Conservation (phyloP, 1,140 invertebrate species). For the Drosophila azteca region DNA sequence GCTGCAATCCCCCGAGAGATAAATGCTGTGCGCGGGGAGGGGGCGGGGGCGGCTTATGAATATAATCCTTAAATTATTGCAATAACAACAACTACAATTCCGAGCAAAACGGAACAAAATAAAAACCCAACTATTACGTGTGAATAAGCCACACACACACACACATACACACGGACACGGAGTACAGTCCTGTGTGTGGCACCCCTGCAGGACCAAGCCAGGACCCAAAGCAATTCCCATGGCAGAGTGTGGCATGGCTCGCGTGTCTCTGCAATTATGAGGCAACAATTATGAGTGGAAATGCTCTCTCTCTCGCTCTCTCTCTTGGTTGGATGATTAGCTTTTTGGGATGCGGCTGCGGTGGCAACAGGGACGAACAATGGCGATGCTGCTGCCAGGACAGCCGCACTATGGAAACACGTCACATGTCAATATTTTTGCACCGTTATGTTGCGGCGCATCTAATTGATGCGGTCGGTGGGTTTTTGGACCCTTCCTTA, state of each 20-base stretch:
- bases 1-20: constrained; percentile 56
- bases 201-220: constrained; percentile 19
- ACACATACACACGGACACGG: no score
- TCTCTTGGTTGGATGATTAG: constrained; percentile 71
- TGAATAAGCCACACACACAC: constrained; percentile 61
- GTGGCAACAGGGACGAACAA: constrained; percentile 31
- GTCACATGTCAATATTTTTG: constrained; percentile 53
- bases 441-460: constrained; percentile 36
- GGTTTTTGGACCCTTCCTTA: constrained; percentile 29
- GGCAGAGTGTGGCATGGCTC: not conserved
- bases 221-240: constrained; percentile 9
- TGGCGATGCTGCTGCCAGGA: constrained; percentile 27
- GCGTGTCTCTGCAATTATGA: constrained; percentile 62
- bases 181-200: not conserved
- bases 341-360: constrained; percentile 63
- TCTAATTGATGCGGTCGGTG: constrained; percentile 70
- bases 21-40: constrained; percentile 44
- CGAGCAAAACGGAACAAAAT: constrained; percentile 56
- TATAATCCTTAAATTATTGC: constrained; percentile 80
- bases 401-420: constrained; percentile 20
- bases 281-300: constrained; percentile 51
- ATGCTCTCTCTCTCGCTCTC: constrained; percentile 34
- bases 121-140: constrained; percentile 70
- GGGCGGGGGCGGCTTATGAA: constrained; percentile 68
- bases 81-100: constrained; percentile 59